phyloP scores from a whole-genome alignment of 1,140 invertebrate species.

The Drosophila nigrodunni region DNA sequence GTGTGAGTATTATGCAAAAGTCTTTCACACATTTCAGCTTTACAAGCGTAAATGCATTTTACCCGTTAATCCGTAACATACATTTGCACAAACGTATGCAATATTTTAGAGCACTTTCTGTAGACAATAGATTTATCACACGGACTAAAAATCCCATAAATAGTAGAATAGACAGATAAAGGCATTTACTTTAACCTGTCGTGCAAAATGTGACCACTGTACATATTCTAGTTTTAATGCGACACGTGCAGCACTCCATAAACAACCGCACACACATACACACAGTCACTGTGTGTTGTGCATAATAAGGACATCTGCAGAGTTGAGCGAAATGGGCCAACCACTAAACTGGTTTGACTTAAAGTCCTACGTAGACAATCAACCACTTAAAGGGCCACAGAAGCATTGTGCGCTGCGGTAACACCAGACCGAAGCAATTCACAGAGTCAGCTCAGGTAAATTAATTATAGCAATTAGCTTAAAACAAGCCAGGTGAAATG shows the following conservation, averaged over 20 bases:
- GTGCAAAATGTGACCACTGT: constrained; percentile 61
- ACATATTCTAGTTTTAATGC: constrained; percentile 62
- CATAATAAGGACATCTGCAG: constrained; percentile 53
- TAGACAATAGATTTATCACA: background rate
- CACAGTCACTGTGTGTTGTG: constrained; percentile 13
- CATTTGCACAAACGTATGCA: background rate
- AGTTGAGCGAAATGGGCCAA: constrained; percentile 54
- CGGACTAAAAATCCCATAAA: background rate
- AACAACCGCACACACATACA: constrained; percentile 17
- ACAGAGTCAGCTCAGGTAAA: constrained; percentile 65
- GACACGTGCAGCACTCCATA: constrained; percentile 47
- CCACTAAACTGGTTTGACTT: constrained; percentile 29
- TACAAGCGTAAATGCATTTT: constrained; percentile 55
- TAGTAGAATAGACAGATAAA: constrained; percentile 12
- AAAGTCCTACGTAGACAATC: constrained; percentile 12
- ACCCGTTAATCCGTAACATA: constrained; percentile 33
- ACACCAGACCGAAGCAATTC: constrained; percentile 39
- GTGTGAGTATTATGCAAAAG: constrained; percentile 36
- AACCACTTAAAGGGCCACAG: constrained; percentile 32
- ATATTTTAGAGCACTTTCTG: background rate
- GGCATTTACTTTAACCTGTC: constrained; percentile 50
- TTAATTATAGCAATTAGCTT: constrained; percentile 72
- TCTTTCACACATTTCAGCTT: constrained; percentile 41
- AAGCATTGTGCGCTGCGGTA: constrained; percentile 15
- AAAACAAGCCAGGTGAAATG: constrained; percentile 35